Base-by-base conservation (phyloP, 2,888 invertebrate genomes). In the Syrista parreyssii region DNA sequence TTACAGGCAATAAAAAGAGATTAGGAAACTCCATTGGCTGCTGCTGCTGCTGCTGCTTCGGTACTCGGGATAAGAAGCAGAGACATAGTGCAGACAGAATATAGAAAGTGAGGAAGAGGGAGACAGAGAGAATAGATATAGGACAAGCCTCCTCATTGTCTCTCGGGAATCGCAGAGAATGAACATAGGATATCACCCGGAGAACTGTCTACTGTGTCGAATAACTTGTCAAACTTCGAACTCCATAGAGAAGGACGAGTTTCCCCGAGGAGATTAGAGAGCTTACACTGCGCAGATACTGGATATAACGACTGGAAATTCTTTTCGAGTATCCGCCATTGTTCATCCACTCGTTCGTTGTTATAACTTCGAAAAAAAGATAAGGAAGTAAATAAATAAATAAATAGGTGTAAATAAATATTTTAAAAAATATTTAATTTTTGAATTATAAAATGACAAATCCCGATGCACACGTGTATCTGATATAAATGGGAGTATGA, bases 1-100 rank as follows among this genome's bases (percentile, higher is more conserved):
- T 89, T 88, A 87, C 87, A 86, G 87, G 84, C 88, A 86, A 89
- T 89, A 88, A 88, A 89, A 89, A 88, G 87, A 86, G 88, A 89
- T 89, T 89, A 89, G 87, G 87, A 89, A 86, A 87, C 86, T 87
- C 85, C 84, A 88, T 88, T 84, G 23, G 55, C 23, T 40, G 40
- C 23, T 55, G 33, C 4, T 33, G 33, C n/a, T n/a, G n/a, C 34
- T 34, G 23, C 23, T 9, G 55, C 55, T 55, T 55, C 23, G 55
- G 23, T 55, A 55, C 55, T 23, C 23, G 23, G 55, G 55, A 55
- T 55, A 55, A 55, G 55, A 55, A 55, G 55, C 23, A 55, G 55
- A 55, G 55, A 55, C 55, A 55, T 55, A 55, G 55, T 55, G 55
- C 23, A 55, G 55, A 55, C 55, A 55, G 55, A 55, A 55, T 55